Conservation (phyloP, 37 sponge, comb jelly and placozoan species). For the Beroe ovata region DNA sequence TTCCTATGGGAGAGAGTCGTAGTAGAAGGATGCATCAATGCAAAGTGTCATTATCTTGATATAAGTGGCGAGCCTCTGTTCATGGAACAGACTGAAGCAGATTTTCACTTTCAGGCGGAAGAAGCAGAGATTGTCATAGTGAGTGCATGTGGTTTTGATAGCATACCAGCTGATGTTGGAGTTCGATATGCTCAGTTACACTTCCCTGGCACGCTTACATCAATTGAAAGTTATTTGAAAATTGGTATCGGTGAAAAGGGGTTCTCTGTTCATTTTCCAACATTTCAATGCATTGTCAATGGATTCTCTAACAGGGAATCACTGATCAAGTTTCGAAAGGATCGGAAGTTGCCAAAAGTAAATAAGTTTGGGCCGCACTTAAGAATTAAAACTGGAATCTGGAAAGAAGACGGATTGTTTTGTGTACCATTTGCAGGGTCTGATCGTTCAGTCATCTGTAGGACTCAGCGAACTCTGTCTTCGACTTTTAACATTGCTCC, state of each 20-base stretch:
- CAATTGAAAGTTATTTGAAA: constrained; percentile 26
- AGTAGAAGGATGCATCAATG: constrained; percentile 77
- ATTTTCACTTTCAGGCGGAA: constrained; percentile 76
- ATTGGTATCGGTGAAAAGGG: neutral
- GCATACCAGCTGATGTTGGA: constrained; percentile 89
- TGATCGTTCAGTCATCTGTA: neutral
- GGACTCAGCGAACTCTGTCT: neutral
- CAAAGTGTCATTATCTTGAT: constrained; percentile 85
- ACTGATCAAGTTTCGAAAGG: neutral
- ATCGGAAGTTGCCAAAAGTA: neutral
- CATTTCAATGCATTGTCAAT: constrained; percentile 36
- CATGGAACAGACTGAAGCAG: constrained; percentile 67
- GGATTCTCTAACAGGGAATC: neutral
- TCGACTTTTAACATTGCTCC: neutral
- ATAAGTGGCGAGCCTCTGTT: constrained; percentile 90
- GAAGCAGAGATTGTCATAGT: constrained; percentile 85
- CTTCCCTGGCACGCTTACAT: constrained; percentile 11
- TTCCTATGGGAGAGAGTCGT: constrained; percentile 84
- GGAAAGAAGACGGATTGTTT: constrained; percentile 35
- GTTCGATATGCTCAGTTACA: constrained; percentile 29
- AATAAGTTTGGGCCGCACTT: neutral
- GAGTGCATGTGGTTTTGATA: constrained; percentile 86
- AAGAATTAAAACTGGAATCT: neutral
- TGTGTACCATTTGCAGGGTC: constrained; percentile 35
- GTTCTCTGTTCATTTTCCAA: constrained; percentile 24